phyloP scores from a whole-genome alignment of 2,888 invertebrate genomes.

The Pristionchus japonicus region DNA sequence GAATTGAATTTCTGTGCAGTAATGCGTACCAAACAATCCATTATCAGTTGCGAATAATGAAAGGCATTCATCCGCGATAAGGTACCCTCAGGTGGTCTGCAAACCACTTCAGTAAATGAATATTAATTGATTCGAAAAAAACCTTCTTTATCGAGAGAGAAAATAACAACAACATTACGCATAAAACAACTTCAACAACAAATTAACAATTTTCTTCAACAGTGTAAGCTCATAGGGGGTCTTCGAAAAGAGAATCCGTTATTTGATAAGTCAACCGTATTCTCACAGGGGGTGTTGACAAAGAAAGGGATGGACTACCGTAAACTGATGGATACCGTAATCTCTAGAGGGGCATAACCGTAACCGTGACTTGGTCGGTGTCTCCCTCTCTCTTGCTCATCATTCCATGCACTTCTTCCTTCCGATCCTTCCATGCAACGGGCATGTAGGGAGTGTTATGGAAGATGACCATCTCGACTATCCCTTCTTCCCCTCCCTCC shows the following conservation, averaged over 20 bases:
- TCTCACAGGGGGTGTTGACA: too few species aligned
- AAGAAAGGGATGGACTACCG: not conserved
- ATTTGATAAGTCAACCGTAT: not conserved
- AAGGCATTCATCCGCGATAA: too few species aligned
- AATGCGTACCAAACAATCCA: too few species aligned
- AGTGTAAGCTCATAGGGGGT: too few species aligned
- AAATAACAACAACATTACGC: not conserved
- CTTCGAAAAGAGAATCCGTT: too few species aligned
- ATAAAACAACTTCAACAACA: not conserved
- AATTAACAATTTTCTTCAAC: too few species aligned
- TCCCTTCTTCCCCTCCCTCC: not conserved
- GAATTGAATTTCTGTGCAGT: too few species aligned
- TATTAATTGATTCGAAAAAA: too few species aligned
- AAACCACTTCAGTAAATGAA: too few species aligned
- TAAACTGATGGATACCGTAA: not conserved
- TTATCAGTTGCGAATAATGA: too few species aligned
- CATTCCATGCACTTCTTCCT: not conserved
- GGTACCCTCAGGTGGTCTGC: too few species aligned
- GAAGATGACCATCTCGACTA: slow-evolving; percentile 63
- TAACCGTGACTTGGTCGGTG: not conserved
- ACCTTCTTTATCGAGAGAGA: not conserved
- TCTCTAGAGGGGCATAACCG: not conserved
- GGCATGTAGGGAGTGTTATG: slow-evolving; percentile 68
- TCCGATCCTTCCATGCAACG: slow-evolving; percentile 54
- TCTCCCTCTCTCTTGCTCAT: not conserved